Evolutionary conservation across 2,113 vertebrate species (phyloP), one percentile per base, ranked within the genome.

Genomic region (Erythrocercus mccallii): DNA sequence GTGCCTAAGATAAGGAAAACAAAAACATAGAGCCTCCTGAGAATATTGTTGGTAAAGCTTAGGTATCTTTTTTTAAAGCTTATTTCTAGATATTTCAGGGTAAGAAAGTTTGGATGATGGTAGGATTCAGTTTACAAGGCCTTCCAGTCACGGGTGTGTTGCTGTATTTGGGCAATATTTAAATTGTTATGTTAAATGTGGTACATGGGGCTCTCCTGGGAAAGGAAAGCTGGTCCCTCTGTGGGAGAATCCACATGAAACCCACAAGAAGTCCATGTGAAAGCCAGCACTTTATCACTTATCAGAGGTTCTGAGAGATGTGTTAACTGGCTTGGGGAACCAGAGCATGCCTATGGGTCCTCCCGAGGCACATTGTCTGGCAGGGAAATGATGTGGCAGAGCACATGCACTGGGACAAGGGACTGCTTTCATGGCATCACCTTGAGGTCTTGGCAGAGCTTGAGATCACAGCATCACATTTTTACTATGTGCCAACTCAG

Each of bases 61-160:
- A 10, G 44, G 6, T 13, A 42, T 40, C 17, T 72, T 79, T 87
- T 58, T 82, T 61, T 8, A 35, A 92, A 92, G 37, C 18, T 72
- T 12, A 33, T 82, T 90, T 79, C 30, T 44, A 40, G 37, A 16
- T 44, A 8, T 25, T 19, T 90, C n/a, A 70, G 53, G 50, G 22
- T 28, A 48, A 54, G 44, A 81, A 86, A 42, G 19, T 44, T 4
- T 42, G 15, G 12, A 16, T 45, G 15, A 15, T 22, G 33, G 19
- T 6, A 23, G 33, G 3, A 17, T 56, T n/a, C 15, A 15, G 21
- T 80, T 93, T 56, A 57, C 1, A 0, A 5, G 24, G 3, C 28
- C 54, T 57, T 51, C 31, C 25, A 58, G 42, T 48, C 31, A 47
- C 0, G 0, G 23, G 25, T 45, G 25, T 64, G 23, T 48, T 2